Conservation (phyloP, 2,888 invertebrate species). For the Nesidiocoris tenuis region DNA sequence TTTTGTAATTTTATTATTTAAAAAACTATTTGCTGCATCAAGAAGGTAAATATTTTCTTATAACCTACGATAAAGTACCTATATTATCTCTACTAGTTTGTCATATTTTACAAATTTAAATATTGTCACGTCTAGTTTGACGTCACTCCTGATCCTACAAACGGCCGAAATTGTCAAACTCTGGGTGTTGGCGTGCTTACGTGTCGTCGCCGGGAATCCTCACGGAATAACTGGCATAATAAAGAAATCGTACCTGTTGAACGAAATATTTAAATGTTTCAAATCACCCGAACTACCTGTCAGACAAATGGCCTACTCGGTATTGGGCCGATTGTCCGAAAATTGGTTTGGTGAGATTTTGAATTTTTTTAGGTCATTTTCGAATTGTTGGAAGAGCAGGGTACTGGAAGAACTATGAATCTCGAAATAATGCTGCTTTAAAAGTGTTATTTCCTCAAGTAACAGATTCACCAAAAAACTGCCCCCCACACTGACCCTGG, state of each 20-base stretch:
- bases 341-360: conserved; percentile 33
- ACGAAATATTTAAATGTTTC: not conserved
- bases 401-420: not conserved
- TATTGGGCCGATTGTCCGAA: conserved; percentile 5
- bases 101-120: too few species aligned
- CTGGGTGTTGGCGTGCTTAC: conserved; percentile 13
- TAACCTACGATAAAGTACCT: too few species aligned
- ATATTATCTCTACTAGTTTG: too few species aligned
- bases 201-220: conserved; percentile 22
- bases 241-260: not conserved
- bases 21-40: too few species aligned
- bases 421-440: not conserved
- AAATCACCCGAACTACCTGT: not conserved
- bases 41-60: too few species aligned
- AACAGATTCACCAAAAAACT: too few species aligned
- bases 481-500: too few species aligned
- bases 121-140: conserved; percentile 26
- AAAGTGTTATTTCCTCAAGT: too few species aligned
- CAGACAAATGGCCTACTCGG: conserved; percentile 14
- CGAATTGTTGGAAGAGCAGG: not conserved
- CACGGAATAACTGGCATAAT: conserved; percentile 5
- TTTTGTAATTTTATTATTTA: too few species aligned
- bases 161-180: not conserved
- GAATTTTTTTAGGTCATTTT: too few species aligned
- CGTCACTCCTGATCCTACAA: not conserved